Evolutionary conservation across 2,797 vertebrate species (phyloP), one percentile per base, ranked within the genome.

Genomic region (Sebastes steindachneri): DNA sequence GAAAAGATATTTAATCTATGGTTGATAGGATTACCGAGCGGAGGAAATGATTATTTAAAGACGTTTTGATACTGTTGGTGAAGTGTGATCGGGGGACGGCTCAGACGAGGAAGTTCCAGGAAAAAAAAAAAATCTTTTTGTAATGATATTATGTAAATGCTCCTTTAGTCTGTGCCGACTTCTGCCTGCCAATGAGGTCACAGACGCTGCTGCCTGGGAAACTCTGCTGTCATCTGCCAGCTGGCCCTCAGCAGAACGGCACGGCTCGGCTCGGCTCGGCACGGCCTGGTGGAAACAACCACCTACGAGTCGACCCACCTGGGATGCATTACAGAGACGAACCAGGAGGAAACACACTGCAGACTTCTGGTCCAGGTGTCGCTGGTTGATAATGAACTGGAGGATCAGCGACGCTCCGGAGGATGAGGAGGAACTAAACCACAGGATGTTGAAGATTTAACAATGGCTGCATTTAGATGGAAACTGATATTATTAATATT

Each of bases 171-270:
- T 87, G 80, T 65, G 68, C 72, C 84, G 72, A 84, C 53, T 72
- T 89, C 88, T 90, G 68, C 51, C 67, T 83, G 85, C 84, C 89
- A 91, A 83, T 72, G 76, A 84, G 87, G 89, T 89, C 91, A 90
- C 55, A 33, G 85, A 82, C 64, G 88, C 72, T 45, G 78, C 79
- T 81, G 78, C 65, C 83, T 29, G 71, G 68, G 80, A 80, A 73
- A 75, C 74, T 75, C 83, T 67, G 59, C 75, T 41, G 73, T 86
- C 75, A 33, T 29, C n/a, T 48, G 82, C 81, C 73, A 77, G 74
- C 73, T 82, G 77, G 84, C 41, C 29, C 51, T 7, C 54, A 53
- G 19, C 54, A 10, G 72, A n/a, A 1, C 67, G 11, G 68, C 23
- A 37, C 37, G 41, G 41, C 41, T 15, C 65, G 17, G 35, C 35